Evolutionary conservation across 2,888 invertebrate species (phyloP).

Genomic region (Tolmerus cingulatus): DNA sequence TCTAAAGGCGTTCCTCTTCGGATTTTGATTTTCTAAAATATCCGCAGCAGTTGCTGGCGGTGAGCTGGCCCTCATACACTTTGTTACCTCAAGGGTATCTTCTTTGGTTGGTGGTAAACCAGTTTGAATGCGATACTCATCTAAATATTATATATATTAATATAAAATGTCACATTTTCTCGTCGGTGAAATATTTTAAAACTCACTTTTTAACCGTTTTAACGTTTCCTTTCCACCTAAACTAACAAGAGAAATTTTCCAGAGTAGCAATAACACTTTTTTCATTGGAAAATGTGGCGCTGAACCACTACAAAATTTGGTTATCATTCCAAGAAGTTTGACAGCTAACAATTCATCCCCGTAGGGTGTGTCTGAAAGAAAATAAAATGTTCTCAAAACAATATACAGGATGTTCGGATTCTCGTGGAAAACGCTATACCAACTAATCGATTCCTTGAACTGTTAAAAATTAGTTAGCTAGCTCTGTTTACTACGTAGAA

Average conservation of each 20-base stretch:
- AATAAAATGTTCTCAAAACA: no score
- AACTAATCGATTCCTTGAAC: no score
- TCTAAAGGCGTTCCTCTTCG: conserved; percentile 76
- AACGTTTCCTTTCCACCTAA: conserved; percentile 90
- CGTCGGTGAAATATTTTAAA: background rate
- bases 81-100: conserved; percentile 94
- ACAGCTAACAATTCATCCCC: conserved; percentile 88
- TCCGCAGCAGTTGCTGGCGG: conserved; percentile 94
- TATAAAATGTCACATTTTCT: background rate
- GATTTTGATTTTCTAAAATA: conserved; percentile 84
- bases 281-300: conserved; percentile 99
- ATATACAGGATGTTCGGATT: no score
- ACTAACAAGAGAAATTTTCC: conserved; percentile 93
- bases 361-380: conserved; percentile 57
- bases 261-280: conserved; percentile 91
- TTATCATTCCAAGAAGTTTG: conserved; percentile 94
- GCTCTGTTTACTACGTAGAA: no score
- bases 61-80: conserved; percentile 92
- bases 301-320: conserved; percentile 92
- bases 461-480: no score
- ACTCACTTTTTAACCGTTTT: conserved; percentile 74
- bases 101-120: conserved; percentile 82
- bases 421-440: no score
- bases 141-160: conserved; percentile 44
- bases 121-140: conserved; percentile 72